Evolutionary conservation across 2,113 vertebrate species (phyloP).

Genomic region (Esox niger): DNA sequence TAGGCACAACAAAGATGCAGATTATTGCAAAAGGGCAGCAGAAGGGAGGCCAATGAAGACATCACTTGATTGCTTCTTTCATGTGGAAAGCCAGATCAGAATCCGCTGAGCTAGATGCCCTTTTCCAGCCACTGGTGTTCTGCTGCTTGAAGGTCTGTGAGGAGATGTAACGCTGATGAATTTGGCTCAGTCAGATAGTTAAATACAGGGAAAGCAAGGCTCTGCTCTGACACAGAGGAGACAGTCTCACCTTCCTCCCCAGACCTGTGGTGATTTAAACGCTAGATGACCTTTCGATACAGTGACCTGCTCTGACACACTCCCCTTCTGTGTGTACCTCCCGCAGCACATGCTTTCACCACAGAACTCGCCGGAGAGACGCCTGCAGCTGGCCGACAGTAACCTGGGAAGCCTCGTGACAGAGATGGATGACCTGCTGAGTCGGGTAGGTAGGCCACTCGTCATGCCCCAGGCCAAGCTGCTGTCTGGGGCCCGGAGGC

Average conservation of each 20-base stretch:
- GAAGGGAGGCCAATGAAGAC: too few relatives aligned
- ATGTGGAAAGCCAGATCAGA: neutral
- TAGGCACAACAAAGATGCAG: neutral
- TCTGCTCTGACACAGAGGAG: too few relatives aligned
- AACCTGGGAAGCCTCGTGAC: conserved; percentile 86
- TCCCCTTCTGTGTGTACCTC: too few relatives aligned
- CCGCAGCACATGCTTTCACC: conserved; percentile 93
- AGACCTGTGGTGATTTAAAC: conserved; percentile 2
- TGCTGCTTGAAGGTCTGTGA: neutral
- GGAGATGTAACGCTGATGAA: conserved; percentile 5
- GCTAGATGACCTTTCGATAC: neutral
- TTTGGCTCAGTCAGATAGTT: neutral
- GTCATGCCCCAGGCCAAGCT: neutral
- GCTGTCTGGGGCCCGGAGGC: neutral
- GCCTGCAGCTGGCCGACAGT: conserved; percentile 87
- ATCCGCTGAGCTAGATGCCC: neutral
- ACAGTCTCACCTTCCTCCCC: neutral
- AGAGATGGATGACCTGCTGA: conserved; percentile 95
- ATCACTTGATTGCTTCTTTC: too few relatives aligned
- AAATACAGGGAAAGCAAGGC: neutral
- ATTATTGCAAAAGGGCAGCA: neutral
- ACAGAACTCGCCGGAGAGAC: conserved; percentile 89
- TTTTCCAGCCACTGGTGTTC: neutral
- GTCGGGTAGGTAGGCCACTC: conserved; percentile 76
- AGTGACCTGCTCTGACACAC: neutral